Conservation (phyloP, 2,888 invertebrate species). For the Orthonevra nobilis region DNA sequence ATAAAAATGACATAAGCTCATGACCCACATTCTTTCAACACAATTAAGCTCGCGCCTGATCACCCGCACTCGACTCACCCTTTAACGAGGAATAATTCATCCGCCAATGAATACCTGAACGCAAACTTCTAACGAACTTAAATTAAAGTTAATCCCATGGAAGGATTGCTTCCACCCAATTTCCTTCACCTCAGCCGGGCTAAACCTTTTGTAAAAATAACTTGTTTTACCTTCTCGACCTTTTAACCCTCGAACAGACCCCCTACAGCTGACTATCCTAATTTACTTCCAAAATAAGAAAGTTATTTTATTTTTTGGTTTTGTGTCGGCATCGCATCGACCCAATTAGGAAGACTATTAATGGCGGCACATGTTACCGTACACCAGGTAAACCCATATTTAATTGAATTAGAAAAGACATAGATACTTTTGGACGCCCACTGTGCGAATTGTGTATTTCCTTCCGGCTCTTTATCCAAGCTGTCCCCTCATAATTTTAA, state of each 20-base stretch:
- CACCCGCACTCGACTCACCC: constrained; percentile 1
- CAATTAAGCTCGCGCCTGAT: constrained; percentile 13
- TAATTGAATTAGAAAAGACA: constrained; percentile 32
- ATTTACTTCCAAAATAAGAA: background rate
- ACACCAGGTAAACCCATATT: constrained; percentile 8
- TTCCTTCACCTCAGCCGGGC: background rate
- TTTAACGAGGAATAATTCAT: constrained; percentile 35
- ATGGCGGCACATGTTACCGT: background rate
- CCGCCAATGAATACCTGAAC: constrained; percentile 50
- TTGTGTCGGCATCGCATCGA: too few relatives aligned
- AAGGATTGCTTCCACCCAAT: background rate
- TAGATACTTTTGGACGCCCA: constrained; percentile 1
- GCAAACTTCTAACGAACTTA: constrained; percentile 13
- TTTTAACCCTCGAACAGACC: background rate
- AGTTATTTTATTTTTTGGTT: background rate
- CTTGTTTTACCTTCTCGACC: constrained; percentile 3
- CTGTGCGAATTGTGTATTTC: constrained; percentile 14
- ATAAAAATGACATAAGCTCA: too few relatives aligned
- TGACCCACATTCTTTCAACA: background rate
- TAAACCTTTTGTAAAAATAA: constrained; percentile 16
- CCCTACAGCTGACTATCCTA: too few relatives aligned
- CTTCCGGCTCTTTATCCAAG: constrained; percentile 33
- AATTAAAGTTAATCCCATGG: constrained; percentile 25
- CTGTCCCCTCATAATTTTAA: constrained; percentile 19
- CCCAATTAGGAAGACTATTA: constrained; percentile 44